Evolutionary conservation across 2,888 invertebrate species (phyloP), one percentile per base, ranked within the genome.

Genomic region (Hetaerina titia): DNA sequence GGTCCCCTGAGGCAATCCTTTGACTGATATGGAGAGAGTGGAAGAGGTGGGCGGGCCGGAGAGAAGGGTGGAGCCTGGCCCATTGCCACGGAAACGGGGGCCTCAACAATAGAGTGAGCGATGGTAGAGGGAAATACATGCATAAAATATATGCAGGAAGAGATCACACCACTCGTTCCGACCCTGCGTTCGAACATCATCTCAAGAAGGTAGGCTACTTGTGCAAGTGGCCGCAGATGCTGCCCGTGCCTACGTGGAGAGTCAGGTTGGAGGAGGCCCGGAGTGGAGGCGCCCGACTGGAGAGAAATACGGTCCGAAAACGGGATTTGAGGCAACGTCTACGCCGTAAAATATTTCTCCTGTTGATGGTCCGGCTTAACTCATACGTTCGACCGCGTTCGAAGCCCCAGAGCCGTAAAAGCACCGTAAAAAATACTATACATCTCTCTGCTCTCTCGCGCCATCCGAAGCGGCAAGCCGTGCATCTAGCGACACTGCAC

Each of bases 11-110:
- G 31, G 31, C 64, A 64, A 25, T 31, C 63, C 64, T 90, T 58
- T 69, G 90, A 90, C 63, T 56, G 90, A 90, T 90, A 64, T 45
- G 90, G 90, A 64, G 90, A 90, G 90, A 90, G 89, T 57, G 90
- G 63, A 90, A 57, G 58, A 89, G 5, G 56, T 31, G 45, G 56
- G 92, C n/a, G 13, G 31, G 56, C 64, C 56, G 31, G 11, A 22
- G 90, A 90, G 31, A 31, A 31, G 63, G 90, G 90, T 25, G 90
- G 17, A 31, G 17, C 45, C 90, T 90, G 90, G 90, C 90, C 13
- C 64, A 19, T n/a, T 90, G 90, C 90, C 90, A 90, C 58, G 17
- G 64, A 19, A 69, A 69, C 69, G n/a, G 9, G 45, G 64, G 45
- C 90, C 63, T 25, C 64, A 69, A 69, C 19, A 69, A 69, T 7